Evolutionary conservation across 2,888 invertebrate genomes (phyloP), one percentile per base, ranked within the genome.

Genomic region (Limnephilus rhombicus): DNA sequence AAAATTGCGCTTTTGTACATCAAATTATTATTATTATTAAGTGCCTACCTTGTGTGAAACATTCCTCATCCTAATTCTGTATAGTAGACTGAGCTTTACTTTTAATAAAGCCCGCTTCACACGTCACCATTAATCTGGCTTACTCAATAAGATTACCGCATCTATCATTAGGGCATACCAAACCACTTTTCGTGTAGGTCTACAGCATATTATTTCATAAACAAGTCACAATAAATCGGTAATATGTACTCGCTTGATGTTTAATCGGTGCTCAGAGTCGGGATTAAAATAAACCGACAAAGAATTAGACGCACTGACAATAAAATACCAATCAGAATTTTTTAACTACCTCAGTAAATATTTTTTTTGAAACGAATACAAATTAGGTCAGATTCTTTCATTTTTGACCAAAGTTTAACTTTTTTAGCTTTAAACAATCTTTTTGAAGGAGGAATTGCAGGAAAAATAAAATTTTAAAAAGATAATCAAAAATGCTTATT

Each of bases 121-220:
- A 86, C 86, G 49, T 86, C 86, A 86, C 37, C 86, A 86, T 86
- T 49, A 29, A 86, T 86, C 41, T 86, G 45, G 49, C 37, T 86
- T 45, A 86, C 7, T 24, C 45, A n/a, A 45, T 49, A 29, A n/a
- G 41, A 86, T 86, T 37, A 29, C 12, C 29, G 29, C n/a, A 86
- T 68, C 24, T 68, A 68, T 68, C 68, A 68, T 15, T 45, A 45
- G 45, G 45, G n/a, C 86, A 86, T 24, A 86, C 45, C 29, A 86
- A 86, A 45, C 49, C 68, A 68, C 68, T 68, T 68, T n/a, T 68
- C 68, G 68, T 68, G 68, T 24, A 68, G 68, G 68, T n/a, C 68
- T 68, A 68, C 24, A 68, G 2, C 68, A 68, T 15, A 86, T 37
- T 37, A 83, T 83, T 83, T 37, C 49, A 86, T 45, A 86, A n/a